Percentiles rank a stretch among this genome's conserved stretches.
Conservation (phyloP, 2,888 invertebrate species). For the Sisyra terminalis region DNA sequence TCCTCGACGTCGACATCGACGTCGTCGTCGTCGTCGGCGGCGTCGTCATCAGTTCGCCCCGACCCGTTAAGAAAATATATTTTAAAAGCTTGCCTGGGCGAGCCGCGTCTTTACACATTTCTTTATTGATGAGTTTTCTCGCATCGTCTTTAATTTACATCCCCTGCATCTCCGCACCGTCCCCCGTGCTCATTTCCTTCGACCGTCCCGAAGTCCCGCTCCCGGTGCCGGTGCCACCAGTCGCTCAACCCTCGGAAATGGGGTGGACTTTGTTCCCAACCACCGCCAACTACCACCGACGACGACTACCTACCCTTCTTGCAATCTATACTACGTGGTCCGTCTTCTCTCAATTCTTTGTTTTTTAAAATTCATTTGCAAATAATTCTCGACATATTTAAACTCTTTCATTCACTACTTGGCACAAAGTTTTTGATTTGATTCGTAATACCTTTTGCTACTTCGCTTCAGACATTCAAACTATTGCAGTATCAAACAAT, state of each 20-base stretch:
- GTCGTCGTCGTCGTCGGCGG: too few relatives aligned
- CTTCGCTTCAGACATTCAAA: too few relatives aligned
- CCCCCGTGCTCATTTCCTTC: not conserved
- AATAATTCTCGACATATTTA: too few relatives aligned
- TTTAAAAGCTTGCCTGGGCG: conserved; percentile 3
- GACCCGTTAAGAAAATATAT: conserved; percentile 1
- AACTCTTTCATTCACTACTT: too few relatives aligned
- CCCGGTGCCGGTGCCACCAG: not conserved
- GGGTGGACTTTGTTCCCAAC: not conserved
- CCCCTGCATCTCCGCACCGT: conserved; percentile 1
- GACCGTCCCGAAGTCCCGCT: conserved; percentile 1
- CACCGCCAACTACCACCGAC: not conserved
- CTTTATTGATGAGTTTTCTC: conserved; percentile 9
- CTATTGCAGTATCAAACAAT: too few relatives aligned
- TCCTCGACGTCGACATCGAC: too few relatives aligned
- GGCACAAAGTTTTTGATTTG: too few relatives aligned
- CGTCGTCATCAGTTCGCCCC: too few relatives aligned
- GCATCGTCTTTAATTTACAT: conserved; percentile 10
- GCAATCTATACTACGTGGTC: too few relatives aligned
- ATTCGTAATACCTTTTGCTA: too few relatives aligned
- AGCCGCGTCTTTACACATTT: conserved; percentile 9
- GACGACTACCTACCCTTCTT: not conserved
- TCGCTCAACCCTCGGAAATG: not conserved
- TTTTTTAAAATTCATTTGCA: too few relatives aligned
- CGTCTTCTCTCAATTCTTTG: too few relatives aligned